phyloP scores from a whole-genome alignment of 2,888 invertebrate species.

The Mechanitis mazaeus region DNA sequence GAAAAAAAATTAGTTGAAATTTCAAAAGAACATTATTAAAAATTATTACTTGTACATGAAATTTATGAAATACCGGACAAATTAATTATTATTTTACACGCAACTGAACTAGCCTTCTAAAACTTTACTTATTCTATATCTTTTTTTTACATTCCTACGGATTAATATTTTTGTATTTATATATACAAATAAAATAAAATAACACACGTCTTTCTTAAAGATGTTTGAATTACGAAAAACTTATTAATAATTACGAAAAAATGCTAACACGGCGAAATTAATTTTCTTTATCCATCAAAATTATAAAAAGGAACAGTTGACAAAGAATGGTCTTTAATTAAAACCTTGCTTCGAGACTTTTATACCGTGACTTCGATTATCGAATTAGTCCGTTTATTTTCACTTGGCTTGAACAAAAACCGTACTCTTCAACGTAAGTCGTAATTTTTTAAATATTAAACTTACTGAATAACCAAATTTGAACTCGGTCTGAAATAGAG shows the following conservation, averaged over 20 bases:
- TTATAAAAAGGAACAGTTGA: slow-evolving; percentile 69
- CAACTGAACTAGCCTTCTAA: too few species aligned
- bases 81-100: too few species aligned
- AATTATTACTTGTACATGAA: slow-evolving; percentile 6
- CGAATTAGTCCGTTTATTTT: slow-evolving; percentile 34
- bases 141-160: too few species aligned
- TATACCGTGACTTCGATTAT: slow-evolving; percentile 48
- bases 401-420: slow-evolving; percentile 1
- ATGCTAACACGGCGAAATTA: slow-evolving; percentile 70
- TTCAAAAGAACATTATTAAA: not conserved
- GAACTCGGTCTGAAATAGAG: not conserved
- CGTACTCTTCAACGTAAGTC: not conserved
- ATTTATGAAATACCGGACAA: not conserved
- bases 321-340: slow-evolving; percentile 70
- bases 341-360: slow-evolving; percentile 58
- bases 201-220: too few species aligned
- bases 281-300: slow-evolving; percentile 76
- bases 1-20: slow-evolving; percentile 7
- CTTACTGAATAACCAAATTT: not conserved
- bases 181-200: too few species aligned
- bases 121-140: too few species aligned
- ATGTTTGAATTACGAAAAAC: too few species aligned
- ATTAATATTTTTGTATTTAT: too few species aligned
- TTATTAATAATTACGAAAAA: slow-evolving; percentile 55
- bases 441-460: not conserved